phyloP scores from a whole-genome alignment of 1,140 invertebrate genomes.

The Diplogasteroides magnus region DNA sequence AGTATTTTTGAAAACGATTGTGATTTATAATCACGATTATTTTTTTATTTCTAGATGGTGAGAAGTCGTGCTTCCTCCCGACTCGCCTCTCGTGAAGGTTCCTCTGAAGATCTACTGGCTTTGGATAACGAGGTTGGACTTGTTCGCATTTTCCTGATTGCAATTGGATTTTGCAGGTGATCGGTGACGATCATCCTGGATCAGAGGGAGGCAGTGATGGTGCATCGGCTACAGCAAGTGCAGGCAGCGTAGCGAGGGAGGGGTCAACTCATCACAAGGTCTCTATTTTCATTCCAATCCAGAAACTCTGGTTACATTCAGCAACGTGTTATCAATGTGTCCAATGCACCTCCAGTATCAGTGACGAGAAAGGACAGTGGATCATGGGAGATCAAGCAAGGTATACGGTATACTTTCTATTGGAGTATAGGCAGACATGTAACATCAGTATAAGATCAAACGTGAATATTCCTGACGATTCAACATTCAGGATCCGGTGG shows the following conservation, averaged over 20 bases:
- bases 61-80: constrained; percentile 27
- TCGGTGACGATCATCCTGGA: constrained; percentile 7
- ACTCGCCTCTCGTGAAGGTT: constrained; percentile 26
- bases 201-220: constrained; percentile 5
- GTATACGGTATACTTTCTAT: constrained; percentile 8
- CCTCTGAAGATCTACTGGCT: constrained; percentile 21
- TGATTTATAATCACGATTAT: neutral
- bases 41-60: constrained; percentile 2
- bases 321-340: constrained; percentile 54
- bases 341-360: constrained; percentile 54
- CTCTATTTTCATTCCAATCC: no score
- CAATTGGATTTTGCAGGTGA: no score
- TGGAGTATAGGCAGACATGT: no score
- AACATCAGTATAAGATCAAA: no score
- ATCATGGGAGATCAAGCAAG: constrained; percentile 54
- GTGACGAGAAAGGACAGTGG: constrained; percentile 42
- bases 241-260: constrained; percentile 2
- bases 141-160: neutral
- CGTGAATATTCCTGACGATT: no score
- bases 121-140: constrained; percentile 28
- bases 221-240: neutral
- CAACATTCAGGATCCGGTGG: constrained; percentile 42
- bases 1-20: no score
- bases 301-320: constrained; percentile 5
- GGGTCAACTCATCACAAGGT: constrained; percentile 30